These are phyloP conservation scores for Rhabdornis inornatus DNA, from an alignment of 2,113 vertebrate species.

Conservation along the genomic window DNA sequence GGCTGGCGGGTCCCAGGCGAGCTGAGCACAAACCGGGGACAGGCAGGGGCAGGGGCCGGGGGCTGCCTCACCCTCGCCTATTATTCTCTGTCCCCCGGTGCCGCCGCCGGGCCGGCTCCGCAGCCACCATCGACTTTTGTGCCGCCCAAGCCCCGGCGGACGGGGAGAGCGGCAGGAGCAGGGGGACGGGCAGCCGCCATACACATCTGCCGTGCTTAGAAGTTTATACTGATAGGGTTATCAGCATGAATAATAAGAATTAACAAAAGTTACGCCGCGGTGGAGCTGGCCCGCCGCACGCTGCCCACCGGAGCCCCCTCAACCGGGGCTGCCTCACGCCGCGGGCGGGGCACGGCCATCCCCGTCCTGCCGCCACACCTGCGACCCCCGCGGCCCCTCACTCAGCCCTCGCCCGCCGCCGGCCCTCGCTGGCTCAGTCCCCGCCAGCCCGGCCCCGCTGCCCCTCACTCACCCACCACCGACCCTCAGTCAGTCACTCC, in stretches of 20 bases:
- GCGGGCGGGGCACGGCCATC: not conserved
- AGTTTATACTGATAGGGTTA: not conserved
- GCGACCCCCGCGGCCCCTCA: not conserved
- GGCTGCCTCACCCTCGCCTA: not conserved
- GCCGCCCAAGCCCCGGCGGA: not conserved
- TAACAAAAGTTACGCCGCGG: not conserved
- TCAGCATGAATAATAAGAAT: not conserved
- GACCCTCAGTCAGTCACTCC: not conserved
- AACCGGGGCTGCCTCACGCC: not conserved
- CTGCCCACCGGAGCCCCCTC: not conserved
- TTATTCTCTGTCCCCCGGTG: not conserved
- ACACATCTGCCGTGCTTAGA: not conserved
- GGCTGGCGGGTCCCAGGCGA: not conserved
- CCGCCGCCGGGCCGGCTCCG: not conserved
- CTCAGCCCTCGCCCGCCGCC: not conserved
- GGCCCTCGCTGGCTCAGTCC: not conserved
- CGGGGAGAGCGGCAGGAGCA: not conserved
- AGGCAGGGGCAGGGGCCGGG: no score
- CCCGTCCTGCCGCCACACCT: not conserved
- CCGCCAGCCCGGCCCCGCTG: not conserved
- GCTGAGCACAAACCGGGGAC: rapidly evolving
- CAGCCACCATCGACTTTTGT: not conserved
- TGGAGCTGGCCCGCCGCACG: not conserved
- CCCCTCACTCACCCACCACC: not conserved
- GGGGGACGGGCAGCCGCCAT: not conserved